A percentile compares a stretch with the other conserved stretches of the same genome.
Evolutionary conservation across 2,113 vertebrate genomes (phyloP).

Genomic region (Cariama cristata): DNA sequence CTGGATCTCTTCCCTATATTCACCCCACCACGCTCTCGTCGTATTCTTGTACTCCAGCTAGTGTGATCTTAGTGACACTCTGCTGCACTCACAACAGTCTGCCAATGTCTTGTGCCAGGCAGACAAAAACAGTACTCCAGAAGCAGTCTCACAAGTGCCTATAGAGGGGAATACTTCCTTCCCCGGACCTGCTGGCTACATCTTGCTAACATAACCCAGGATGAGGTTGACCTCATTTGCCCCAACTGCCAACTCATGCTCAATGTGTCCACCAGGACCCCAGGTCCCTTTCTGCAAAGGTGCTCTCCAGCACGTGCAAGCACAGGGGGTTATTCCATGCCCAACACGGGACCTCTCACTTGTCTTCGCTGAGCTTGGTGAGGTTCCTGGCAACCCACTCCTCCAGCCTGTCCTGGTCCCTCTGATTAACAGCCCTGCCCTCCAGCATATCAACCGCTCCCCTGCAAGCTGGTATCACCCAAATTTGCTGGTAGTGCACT

Average conservation of each 20-base stretch:
- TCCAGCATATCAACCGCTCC: neutral
- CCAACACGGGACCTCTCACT: neutral
- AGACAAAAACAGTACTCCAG: neutral
- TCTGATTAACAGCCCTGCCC: neutral
- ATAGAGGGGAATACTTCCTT: neutral
- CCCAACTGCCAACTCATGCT: neutral
- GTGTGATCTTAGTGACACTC: neutral
- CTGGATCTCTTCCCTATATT: neutral
- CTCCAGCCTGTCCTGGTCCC: neutral
- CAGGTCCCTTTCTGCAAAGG: neutral
- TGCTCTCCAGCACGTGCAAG: neutral
- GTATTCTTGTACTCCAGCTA: neutral
- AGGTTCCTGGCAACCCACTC: neutral
- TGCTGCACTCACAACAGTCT: neutral
- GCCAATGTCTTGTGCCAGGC: neutral
- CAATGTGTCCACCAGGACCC: neutral
- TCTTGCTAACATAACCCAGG: neutral
- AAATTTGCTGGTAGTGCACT: neutral
- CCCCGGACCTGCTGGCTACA: neutral
- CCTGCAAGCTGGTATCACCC: neutral
- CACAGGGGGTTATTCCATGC: neutral
- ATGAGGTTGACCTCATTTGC: neutral
- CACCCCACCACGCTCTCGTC: accelerated
- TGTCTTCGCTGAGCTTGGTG: neutral
- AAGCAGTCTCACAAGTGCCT: neutral